Evolutionary conservation across 2,113 vertebrate species (phyloP).

Genomic region (Daphoenositta chrysoptera): DNA sequence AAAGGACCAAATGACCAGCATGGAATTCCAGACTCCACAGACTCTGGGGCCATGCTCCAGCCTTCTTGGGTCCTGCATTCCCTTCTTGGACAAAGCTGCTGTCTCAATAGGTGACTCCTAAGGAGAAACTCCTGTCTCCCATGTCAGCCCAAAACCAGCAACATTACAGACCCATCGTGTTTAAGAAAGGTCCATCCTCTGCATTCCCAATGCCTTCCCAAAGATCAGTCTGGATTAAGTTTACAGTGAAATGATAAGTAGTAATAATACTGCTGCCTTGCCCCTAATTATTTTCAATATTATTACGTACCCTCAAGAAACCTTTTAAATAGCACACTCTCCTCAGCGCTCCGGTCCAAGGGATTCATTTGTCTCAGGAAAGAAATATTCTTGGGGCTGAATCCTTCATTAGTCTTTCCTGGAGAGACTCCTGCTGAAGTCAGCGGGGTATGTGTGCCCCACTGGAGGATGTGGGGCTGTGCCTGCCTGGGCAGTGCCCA

Average conservation of each 20-base stretch:
- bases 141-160: not conserved
- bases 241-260: conserved; percentile 54
- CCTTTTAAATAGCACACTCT: conserved; percentile 52
- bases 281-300: conserved; percentile 64
- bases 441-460: not conserved
- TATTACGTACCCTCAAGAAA: conserved; percentile 60
- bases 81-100: not conserved
- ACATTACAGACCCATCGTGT: not conserved
- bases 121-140: not conserved
- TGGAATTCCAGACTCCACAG: not conserved
- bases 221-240: conserved; percentile 51
- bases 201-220: not conserved
- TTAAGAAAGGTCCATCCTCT: not conserved
- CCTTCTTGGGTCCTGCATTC: not conserved
- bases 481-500: not conserved
- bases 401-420: conserved; percentile 7
- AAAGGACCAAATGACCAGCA: not conserved
- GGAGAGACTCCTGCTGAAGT: not conserved
- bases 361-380: conserved; percentile 45
- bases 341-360: not conserved
- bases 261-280: conserved; percentile 47
- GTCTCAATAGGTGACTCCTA: not conserved
- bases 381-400: conserved; percentile 30
- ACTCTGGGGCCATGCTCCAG: not conserved
- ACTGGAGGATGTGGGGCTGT: not conserved